A percentile compares a stretch with the other conserved stretches of the same genome.
These are phyloP conservation scores for Catharus ustulatus DNA, from an alignment of 2,797 vertebrate genomes.

Conservation along the genomic window DNA sequence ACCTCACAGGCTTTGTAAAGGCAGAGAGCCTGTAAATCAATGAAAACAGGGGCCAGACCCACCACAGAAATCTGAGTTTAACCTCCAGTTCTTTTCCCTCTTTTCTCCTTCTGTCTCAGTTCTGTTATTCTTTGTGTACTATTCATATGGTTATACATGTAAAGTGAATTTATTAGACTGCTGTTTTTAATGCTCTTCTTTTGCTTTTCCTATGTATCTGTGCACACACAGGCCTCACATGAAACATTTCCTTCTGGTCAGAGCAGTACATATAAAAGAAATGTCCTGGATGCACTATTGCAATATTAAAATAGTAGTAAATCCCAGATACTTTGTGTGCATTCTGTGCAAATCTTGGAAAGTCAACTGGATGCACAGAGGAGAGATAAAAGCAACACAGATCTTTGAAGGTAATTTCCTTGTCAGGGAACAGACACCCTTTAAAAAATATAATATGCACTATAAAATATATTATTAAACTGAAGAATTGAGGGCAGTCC, in stretches of 20 bases:
- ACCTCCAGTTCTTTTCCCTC: not conserved
- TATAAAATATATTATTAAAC: not conserved
- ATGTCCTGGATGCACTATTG: not conserved
- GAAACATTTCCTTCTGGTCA: not conserved
- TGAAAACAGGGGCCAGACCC: not conserved
- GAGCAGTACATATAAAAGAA: not conserved
- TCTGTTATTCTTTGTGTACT: not conserved
- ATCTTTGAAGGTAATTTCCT: not conserved
- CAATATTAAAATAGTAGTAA: not conserved
- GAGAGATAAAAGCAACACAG: not conserved
- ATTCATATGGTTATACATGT: not conserved
- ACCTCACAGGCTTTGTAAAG: not conserved
- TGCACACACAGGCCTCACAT: not conserved
- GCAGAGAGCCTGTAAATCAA: not conserved
- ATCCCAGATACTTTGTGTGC: not conserved
- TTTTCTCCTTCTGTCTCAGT: not conserved
- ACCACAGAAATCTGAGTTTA: not conserved
- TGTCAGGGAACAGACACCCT: not conserved
- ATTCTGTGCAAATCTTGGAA: not conserved
- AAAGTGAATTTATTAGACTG: not conserved
- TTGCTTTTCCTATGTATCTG: not conserved
- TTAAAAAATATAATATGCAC: not conserved
- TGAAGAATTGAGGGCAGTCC: not conserved
- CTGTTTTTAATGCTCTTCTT: not conserved
- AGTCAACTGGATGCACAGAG: not conserved